phyloP scores from a whole-genome alignment of 2,888 invertebrate genomes.

The Noctua pronuba region DNA sequence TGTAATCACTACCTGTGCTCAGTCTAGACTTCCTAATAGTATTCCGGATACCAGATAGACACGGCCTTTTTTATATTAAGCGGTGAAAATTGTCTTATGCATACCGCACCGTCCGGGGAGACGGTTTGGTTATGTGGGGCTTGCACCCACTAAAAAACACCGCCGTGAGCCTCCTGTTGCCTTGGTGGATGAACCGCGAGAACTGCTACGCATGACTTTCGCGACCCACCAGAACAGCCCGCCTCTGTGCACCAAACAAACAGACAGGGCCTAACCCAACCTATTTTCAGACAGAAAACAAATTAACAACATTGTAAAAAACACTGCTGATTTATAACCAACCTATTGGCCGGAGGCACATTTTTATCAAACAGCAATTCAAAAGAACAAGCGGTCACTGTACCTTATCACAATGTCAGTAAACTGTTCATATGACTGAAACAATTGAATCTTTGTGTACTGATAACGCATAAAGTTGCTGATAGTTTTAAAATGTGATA shows the following conservation, averaged over 20 bases:
- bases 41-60: background rate
- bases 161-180: no score
- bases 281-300: background rate
- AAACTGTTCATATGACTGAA: slow-evolving; percentile 27
- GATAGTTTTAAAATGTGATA: slow-evolving; percentile 55
- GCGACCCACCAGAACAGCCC: no score
- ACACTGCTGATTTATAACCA: slow-evolving; percentile 31
- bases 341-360: background rate
- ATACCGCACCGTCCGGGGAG: no score
- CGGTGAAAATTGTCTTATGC: no score
- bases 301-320: slow-evolving; percentile 43
- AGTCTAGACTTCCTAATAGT: no score
- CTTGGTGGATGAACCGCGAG: no score
- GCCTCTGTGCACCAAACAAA: no score
- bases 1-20: no score
- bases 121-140: no score
- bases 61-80: background rate
- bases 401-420: slow-evolving; percentile 51
- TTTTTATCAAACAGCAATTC: slow-evolving; percentile 44
- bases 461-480: slow-evolving; percentile 21
- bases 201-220: no score
- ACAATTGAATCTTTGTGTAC: slow-evolving; percentile 54
- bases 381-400: slow-evolving; percentile 31
- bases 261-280: background rate
- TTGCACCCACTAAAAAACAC: no score